These are phyloP conservation scores for Thymelicus acteon DNA, from an alignment of 2,888 invertebrate genomes.

Conservation along the genomic window DNA sequence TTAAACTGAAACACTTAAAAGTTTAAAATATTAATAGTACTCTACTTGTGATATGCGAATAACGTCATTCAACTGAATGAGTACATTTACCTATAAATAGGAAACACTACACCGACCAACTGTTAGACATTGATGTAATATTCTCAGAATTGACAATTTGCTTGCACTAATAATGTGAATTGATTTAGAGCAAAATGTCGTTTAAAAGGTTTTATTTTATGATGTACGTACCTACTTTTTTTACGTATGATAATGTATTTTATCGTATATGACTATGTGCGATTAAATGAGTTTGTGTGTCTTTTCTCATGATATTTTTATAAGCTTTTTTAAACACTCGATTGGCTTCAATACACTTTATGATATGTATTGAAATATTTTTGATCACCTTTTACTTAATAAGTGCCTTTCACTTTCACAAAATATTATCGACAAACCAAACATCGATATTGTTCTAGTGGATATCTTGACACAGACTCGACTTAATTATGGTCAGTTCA, in stretches of 20 bases:
- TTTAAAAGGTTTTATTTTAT: constrained; percentile 31
- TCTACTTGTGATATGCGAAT: constrained; percentile 27
- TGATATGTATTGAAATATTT: no score
- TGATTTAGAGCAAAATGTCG: constrained; percentile 47
- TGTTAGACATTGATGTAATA: constrained; percentile 62
- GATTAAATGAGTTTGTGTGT: not conserved
- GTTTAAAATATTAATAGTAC: constrained; percentile 5
- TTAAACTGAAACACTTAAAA: not conserved
- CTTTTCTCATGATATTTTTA: not conserved
- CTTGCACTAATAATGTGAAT: constrained; percentile 59
- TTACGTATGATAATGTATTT: not conserved
- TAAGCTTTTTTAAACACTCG: no score
- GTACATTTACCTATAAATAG: constrained; percentile 56
- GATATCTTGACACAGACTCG: not conserved
- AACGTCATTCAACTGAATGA: constrained; percentile 39
- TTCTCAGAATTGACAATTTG: constrained; percentile 72
- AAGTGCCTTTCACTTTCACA: not conserved
- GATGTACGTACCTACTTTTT: not conserved
- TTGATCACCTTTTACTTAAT: not conserved
- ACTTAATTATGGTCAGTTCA: not conserved
- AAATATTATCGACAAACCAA: not conserved
- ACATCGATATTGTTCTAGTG: not conserved
- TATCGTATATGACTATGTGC: not conserved
- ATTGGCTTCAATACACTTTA: no score
- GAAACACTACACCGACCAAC: constrained; percentile 70